A percentile compares a stretch with the other conserved stretches of the same genome.
phyloP scores from a whole-genome alignment of 1,140 invertebrate species.

The Drosophila subobscura region DNA sequence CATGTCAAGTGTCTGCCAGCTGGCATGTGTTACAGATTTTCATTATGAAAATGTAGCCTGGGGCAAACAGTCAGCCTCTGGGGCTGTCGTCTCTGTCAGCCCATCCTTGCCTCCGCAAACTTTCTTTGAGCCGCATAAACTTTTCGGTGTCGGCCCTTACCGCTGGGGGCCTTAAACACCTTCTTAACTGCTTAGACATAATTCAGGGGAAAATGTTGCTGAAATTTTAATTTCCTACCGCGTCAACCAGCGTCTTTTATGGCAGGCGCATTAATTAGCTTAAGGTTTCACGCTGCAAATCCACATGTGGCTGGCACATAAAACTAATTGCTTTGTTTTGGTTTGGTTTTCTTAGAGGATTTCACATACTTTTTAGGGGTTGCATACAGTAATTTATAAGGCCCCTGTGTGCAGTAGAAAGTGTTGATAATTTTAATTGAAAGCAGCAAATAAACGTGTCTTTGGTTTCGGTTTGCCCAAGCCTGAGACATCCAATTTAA shows the following conservation, averaged over 20 bases:
- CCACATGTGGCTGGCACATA: slow-evolving; percentile 12
- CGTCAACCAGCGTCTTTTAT: slow-evolving; percentile 7
- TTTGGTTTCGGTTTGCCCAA: no score
- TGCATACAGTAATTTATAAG: slow-evolving; percentile 1
- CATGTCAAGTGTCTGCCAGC: no score
- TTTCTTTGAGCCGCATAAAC: slow-evolving; percentile 1
- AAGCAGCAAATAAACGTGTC: slow-evolving; percentile 23
- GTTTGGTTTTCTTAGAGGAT: no score
- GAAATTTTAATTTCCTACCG: slow-evolving; percentile 40
- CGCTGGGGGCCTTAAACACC: slow-evolving; percentile 25
- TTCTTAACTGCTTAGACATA: slow-evolving; percentile 45
- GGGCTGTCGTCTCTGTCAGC: no score
- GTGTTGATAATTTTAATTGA: slow-evolving; percentile 26
- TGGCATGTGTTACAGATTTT: no score
- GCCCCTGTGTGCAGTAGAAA: no score
- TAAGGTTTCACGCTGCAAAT: slow-evolving; percentile 22
- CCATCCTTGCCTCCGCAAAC: no score
- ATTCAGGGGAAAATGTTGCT: slow-evolving; percentile 33
- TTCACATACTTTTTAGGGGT: slow-evolving; percentile 9
- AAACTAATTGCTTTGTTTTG: slow-evolving; percentile 34
- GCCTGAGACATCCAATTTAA: no score
- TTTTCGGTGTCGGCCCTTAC: slow-evolving; percentile 16
- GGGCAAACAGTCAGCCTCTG: no score
- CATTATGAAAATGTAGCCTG: no score
- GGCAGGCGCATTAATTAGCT: slow-evolving; percentile 15